These are phyloP conservation scores for Pipistrellus kuhlii DNA, from an alignment of 2,797 vertebrate genomes.

Conservation along the genomic window DNA sequence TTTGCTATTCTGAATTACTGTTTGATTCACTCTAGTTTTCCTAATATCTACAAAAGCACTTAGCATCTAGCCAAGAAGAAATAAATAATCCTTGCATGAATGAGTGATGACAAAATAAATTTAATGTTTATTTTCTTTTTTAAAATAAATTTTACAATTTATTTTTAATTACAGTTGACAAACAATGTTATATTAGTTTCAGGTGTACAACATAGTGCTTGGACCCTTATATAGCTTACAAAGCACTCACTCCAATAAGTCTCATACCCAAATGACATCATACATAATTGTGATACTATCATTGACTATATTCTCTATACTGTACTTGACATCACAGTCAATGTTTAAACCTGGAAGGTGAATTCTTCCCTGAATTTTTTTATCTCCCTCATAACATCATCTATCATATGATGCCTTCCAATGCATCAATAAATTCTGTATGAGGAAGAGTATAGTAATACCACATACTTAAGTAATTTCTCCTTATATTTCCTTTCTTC, in stretches of 20 bases:
- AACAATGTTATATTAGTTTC: background rate
- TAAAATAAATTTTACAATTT: background rate
- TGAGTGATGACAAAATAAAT: background rate
- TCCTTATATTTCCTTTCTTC: fast-evolving
- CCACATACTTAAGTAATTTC: background rate
- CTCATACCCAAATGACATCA: background rate
- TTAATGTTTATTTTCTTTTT: background rate
- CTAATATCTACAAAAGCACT: background rate
- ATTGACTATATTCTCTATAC: background rate
- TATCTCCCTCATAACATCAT: background rate
- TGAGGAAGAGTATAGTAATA: background rate
- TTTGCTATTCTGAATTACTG: background rate
- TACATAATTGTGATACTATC: background rate
- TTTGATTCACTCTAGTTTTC: background rate
- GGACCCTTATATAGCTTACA: background rate
- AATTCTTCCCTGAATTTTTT: background rate
- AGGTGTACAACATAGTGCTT: background rate
- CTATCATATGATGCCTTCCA: background rate
- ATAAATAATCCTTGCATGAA: background rate
- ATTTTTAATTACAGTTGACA: background rate
- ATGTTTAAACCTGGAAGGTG: background rate
- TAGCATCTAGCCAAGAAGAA: background rate
- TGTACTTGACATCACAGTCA: background rate
- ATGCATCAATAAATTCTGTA: background rate
- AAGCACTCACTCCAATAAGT: background rate